Base-by-base conservation (phyloP, 1,140 invertebrate genomes). In the Procambarus virginalis region DNA sequence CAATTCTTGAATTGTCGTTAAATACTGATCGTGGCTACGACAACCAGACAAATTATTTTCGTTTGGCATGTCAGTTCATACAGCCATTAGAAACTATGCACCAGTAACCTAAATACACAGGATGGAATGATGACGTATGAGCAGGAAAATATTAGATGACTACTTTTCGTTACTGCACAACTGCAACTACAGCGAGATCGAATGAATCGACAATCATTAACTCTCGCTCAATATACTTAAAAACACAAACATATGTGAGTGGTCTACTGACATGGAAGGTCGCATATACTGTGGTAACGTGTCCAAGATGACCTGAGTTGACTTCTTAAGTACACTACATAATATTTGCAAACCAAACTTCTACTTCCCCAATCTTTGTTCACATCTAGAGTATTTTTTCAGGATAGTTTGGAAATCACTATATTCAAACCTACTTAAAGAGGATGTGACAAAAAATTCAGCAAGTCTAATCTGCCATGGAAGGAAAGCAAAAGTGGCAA, bases 351-450 rank as follows among this genome's bases (percentile, higher is more conserved):
- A 80, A 10, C 58, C n/a, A 55, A 20, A 20, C n/a, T n/a, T 73
- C 77, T 90, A 90, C 58, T 84, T 76, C 14, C 88, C 88, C 17
- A 48, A 90, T 60, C 88, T 81, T 45, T 90, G 81, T 70, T 90
- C 88, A 79, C 82, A 79, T 70, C 48, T 84, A 20, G 88, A 83
- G 70, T 90, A 90, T 76, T 34, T 46, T 12, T 70, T 17, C 22
- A 90, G n/a, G 10, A 90, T 45, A 3, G 49, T 84, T 48, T 60
- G 55, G n/a, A 90, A 84, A 14, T 84, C 81, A 22, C 58, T 34
- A 70, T 83, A 84, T 9, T 83, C 73, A 51, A 90, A 77, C 17
- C 82, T 77, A 51, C 48, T 60, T 49, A 90, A 82, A 14, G 58
- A 75, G 12, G 82, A 64, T 14, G 60, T 48, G 14, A 20, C 34